phyloP scores from a whole-genome alignment of 64 coral and sea anemone genomes.

The Acropora tenuis region DNA sequence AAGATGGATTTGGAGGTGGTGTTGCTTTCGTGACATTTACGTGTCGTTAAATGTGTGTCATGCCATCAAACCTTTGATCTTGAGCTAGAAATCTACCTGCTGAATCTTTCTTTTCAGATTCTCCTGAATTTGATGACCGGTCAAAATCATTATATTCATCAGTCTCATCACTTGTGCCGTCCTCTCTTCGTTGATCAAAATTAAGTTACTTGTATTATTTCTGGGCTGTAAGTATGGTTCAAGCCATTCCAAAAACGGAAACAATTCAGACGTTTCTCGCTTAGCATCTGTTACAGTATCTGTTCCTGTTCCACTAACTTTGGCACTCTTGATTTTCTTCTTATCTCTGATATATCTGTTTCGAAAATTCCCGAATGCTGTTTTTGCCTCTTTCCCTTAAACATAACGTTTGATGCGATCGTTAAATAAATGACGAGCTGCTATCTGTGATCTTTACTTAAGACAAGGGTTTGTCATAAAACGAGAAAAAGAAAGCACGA shows the following conservation, averaged over 20 bases:
- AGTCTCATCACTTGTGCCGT: not conserved
- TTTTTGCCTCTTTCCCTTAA: constrained; percentile 42
- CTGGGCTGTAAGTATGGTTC: constrained; percentile 19
- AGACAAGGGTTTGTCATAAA: too few relatives aligned
- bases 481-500: too few relatives aligned
- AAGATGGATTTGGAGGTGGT: not conserved
- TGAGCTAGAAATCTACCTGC: too few relatives aligned
- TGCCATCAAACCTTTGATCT: too few relatives aligned
- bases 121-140: not conserved
- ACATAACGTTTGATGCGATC: not conserved
- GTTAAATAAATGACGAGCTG: not conserved
- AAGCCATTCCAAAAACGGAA: constrained; percentile 29
- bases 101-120: constrained; percentile 10
- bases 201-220: constrained; percentile 3
- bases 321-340: constrained; percentile 17
- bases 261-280: constrained; percentile 11
- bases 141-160: not conserved
- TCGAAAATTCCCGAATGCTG: constrained; percentile 32
- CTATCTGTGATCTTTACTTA: not conserved
- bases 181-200: not conserved
- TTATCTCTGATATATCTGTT: constrained; percentile 29
- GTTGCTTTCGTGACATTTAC: too few relatives aligned
- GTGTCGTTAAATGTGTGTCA: too few relatives aligned
- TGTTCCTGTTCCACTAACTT: not conserved
- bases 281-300: constrained; percentile 3